Percentiles rank a stretch among this genome's conserved stretches.
These are phyloP conservation scores for Platyscapa corneri DNA, from an alignment of 1,140 invertebrate species.

Conservation along the genomic window DNA sequence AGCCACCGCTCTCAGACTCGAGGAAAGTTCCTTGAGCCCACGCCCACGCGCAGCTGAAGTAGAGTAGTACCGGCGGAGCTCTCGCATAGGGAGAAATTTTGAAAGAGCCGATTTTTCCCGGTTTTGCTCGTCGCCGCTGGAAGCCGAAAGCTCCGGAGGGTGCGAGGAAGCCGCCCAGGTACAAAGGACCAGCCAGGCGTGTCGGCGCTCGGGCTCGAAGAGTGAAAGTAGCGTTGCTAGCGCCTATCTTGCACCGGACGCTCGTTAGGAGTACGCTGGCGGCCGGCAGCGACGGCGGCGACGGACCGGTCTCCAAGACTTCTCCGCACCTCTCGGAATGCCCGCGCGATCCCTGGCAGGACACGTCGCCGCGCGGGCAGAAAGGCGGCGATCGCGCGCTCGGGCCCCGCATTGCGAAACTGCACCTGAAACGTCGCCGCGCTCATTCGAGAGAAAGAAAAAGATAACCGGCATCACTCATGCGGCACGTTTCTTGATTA, in stretches of 20 bases:
- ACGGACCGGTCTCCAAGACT: constrained; percentile 44
- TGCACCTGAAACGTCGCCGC: constrained; percentile 40
- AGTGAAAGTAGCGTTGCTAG: constrained; percentile 57
- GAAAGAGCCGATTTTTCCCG: too few relatives aligned
- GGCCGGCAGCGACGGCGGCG: background rate
- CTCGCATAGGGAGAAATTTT: too few relatives aligned
- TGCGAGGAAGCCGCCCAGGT: background rate
- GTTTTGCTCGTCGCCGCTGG: background rate
- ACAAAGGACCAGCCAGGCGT: constrained; percentile 29
- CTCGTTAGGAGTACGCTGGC: constrained; percentile 1
- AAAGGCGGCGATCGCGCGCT: background rate
- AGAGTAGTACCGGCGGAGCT: too few relatives aligned
- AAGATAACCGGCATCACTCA: constrained; percentile 48
- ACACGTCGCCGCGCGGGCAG: constrained; percentile 13
- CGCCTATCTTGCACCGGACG: constrained; percentile 50
- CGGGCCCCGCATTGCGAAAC: constrained; percentile 42
- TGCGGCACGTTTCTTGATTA: constrained; percentile 51
- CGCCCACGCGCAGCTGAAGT: too few relatives aligned
- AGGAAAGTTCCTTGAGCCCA: too few relatives aligned
- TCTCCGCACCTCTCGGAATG: constrained; percentile 49
- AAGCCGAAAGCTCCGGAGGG: background rate
- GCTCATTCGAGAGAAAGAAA: constrained; percentile 37
- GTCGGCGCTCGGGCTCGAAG: constrained; percentile 9
- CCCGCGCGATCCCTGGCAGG: constrained; percentile 1
- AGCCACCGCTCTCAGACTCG: too few relatives aligned